phyloP scores from a whole-genome alignment of 2,797 vertebrate species.

The Simalia tracyae region DNA sequence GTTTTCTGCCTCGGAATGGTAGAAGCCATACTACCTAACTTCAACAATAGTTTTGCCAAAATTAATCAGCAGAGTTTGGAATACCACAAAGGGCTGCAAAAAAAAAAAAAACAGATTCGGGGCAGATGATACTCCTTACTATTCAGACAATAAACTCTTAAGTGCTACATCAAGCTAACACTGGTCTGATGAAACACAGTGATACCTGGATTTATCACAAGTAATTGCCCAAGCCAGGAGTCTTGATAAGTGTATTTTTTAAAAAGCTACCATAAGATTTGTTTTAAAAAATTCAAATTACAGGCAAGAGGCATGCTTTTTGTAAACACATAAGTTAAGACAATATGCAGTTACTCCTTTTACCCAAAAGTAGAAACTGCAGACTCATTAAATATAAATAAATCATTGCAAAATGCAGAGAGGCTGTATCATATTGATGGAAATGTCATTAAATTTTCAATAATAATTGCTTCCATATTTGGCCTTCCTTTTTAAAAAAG shows the following conservation, averaged over 20 bases:
- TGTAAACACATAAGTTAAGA: constrained; percentile 63
- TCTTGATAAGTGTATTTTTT: constrained; percentile 17
- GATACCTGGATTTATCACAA: not conserved
- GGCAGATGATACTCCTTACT: not conserved
- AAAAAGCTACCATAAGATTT: constrained; percentile 22
- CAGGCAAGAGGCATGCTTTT: constrained; percentile 26
- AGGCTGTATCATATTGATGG: constrained; percentile 72
- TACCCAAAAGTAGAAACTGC: constrained; percentile 73
- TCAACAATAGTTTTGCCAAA: not conserved
- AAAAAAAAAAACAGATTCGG: no score
- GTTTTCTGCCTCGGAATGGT: not conserved
- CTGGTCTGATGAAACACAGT: not conserved
- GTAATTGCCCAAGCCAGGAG: not conserved
- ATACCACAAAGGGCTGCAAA: not conserved
- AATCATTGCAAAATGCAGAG: constrained; percentile 59
- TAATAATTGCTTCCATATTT: constrained; percentile 65
- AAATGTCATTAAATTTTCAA: constrained; percentile 80
- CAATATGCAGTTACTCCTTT: constrained; percentile 65
- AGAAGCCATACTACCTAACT: not conserved
- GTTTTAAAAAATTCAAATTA: constrained; percentile 46
- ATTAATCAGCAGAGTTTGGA: not conserved
- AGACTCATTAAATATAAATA: constrained; percentile 77
- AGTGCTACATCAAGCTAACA: not conserved
- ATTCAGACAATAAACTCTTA: not conserved
- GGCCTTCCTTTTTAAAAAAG: not conserved